Evolutionary conservation across 1,140 invertebrate genomes (phyloP).

Genomic region (Gonatopus flavifemur): DNA sequence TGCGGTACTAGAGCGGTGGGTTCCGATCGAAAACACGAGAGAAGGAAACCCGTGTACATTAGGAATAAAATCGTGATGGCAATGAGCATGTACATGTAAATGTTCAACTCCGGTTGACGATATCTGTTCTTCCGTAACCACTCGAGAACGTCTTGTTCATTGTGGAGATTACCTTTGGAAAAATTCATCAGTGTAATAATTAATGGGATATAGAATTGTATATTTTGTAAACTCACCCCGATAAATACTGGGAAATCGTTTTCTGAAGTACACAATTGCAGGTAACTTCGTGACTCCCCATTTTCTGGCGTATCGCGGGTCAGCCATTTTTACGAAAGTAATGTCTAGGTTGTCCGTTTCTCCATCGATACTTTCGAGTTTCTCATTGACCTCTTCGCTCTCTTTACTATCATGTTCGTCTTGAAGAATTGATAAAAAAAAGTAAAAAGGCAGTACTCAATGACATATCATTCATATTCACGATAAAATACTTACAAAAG

Average conservation of each 20-base stretch:
- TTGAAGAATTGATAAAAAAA: slow-evolving; percentile 42
- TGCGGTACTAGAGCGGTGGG: slow-evolving; percentile 60
- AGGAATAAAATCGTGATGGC: slow-evolving; percentile 83
- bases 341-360: slow-evolving; percentile 94
- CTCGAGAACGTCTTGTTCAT: slow-evolving; percentile 86
- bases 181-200: neutral
- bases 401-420: slow-evolving; percentile 79
- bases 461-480: neutral
- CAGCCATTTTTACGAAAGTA: slow-evolving; percentile 93
- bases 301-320: slow-evolving; percentile 87
- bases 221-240: slow-evolving; percentile 65
- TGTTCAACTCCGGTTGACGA: slow-evolving; percentile 87
- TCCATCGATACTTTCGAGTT: slow-evolving; percentile 88
- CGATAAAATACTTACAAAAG: slow-evolving; percentile 75
- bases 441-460: neutral
- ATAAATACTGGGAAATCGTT: slow-evolving; percentile 92
- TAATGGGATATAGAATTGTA: neutral
- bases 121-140: slow-evolving; percentile 93
- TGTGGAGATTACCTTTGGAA: slow-evolving; percentile 72
- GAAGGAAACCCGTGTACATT: slow-evolving; percentile 85
- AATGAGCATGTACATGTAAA: slow-evolving; percentile 92
- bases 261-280: slow-evolving; percentile 90
- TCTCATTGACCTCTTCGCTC: slow-evolving; percentile 77
- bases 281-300: slow-evolving; percentile 94
- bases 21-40: slow-evolving; percentile 82